These are phyloP conservation scores for Petrolisthes manimaculis DNA, from an alignment of 2,888 invertebrate species.

Conservation along the genomic window DNA sequence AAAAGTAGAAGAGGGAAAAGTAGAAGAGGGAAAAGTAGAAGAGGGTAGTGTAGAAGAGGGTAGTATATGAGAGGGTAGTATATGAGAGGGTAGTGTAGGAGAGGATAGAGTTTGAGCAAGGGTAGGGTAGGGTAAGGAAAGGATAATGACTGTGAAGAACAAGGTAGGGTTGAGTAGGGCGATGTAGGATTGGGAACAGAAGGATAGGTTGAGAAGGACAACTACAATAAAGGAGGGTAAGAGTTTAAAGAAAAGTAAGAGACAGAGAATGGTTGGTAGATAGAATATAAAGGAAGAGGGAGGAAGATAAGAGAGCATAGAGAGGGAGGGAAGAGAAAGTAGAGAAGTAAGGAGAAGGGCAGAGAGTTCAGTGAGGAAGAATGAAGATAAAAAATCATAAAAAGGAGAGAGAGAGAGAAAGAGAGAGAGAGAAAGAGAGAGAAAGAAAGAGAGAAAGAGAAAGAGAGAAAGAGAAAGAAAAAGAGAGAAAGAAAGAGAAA, in stretches of 20 bases:
- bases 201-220: background rate
- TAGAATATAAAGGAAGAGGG: background rate
- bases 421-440: constrained; percentile 22
- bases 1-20: background rate
- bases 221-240: background rate
- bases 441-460: background rate
- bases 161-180: background rate
- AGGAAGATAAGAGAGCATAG: background rate
- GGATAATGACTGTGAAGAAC: background rate
- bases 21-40: background rate
- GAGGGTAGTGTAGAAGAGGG: background rate
- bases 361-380: too few relatives aligned
- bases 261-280: background rate
- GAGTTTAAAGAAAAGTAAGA: background rate
- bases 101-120: background rate
- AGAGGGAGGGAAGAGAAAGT: background rate
- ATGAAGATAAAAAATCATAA: too few relatives aligned
- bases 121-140: constrained; percentile 9
- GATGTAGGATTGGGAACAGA: background rate
- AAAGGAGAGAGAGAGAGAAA: background rate
- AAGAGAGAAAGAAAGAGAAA: background rate
- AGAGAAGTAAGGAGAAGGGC: too few relatives aligned
- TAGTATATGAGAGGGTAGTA: background rate
- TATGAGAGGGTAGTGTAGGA: background rate
- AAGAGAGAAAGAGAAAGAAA: background rate